phyloP scores from a whole-genome alignment of 2,888 invertebrate genomes.

The Eremobia ochroleuca region DNA sequence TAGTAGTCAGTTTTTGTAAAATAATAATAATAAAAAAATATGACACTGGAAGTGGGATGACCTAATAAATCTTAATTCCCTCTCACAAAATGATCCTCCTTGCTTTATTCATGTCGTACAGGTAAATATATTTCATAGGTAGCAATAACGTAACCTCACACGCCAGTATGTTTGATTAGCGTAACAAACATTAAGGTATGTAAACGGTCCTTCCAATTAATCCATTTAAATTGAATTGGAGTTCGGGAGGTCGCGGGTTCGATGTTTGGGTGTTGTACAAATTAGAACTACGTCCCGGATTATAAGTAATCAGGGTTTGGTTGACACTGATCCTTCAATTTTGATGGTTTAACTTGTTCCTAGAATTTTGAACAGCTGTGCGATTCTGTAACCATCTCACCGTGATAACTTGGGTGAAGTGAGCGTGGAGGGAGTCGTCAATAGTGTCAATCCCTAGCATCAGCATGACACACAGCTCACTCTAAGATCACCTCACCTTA shows the following conservation, averaged over 20 bases:
- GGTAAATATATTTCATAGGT: not conserved
- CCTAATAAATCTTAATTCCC: no score
- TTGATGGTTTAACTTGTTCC: conserved; percentile 33
- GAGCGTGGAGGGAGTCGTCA: no score
- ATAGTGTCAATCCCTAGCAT: no score
- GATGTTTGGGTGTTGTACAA: conserved; percentile 50
- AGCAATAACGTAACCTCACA: conserved; percentile 2
- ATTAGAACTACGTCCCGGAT: conserved; percentile 48
- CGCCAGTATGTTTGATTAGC: conserved; percentile 25
- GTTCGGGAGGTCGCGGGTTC: conserved; percentile 31
- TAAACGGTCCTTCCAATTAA: conserved; percentile 55
- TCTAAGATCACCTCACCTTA: no score
- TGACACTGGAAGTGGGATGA: no score
- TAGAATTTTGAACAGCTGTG: conserved; percentile 35
- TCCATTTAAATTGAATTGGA: conserved; percentile 61
- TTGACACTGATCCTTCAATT: conserved; percentile 54
- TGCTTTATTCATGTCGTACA: not conserved
- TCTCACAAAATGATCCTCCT: not conserved
- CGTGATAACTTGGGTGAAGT: no score
- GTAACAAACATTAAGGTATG: conserved; percentile 35
- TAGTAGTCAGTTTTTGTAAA: no score
- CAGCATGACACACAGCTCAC: no score
- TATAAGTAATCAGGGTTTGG: conserved; percentile 55
- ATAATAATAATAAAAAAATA: no score
- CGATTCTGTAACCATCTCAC: no score